phyloP scores from a whole-genome alignment of 2,113 vertebrate genomes.

The Erinaceus europaeus region DNA sequence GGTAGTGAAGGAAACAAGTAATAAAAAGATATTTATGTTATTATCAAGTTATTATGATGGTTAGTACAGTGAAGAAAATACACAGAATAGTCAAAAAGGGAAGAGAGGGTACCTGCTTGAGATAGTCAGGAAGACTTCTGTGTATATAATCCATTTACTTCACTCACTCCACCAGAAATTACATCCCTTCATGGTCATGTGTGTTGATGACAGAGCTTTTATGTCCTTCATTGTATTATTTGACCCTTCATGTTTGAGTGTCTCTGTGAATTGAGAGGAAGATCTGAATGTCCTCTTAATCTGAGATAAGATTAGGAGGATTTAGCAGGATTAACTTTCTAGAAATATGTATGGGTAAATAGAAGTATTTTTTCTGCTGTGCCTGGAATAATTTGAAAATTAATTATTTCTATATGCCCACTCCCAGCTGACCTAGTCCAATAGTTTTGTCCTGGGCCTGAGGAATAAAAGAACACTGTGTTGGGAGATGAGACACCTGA shows the following conservation, averaged over 20 bases:
- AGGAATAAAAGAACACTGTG: background rate
- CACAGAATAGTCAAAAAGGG: background rate
- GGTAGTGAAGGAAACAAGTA: background rate
- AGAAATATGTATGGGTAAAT: background rate
- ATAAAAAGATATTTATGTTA: background rate
- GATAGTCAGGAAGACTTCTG: background rate
- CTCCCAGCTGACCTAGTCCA: too few relatives aligned
- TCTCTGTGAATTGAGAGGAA: background rate
- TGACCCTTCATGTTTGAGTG: background rate
- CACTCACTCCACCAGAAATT: background rate
- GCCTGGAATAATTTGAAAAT: background rate
- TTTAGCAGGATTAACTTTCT: background rate
- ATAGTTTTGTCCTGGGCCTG: background rate
- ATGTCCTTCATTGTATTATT: background rate
- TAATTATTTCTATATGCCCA: background rate
- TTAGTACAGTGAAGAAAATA: background rate
- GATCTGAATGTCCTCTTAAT: background rate
- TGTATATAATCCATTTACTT: background rate
- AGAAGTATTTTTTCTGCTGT: background rate
- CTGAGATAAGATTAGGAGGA: background rate
- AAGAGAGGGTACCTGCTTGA: background rate
- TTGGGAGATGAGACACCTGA: background rate
- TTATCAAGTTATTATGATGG: background rate
- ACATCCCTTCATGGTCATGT: background rate
- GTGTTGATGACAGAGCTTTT: background rate